Conservation (phyloP, 1,140 invertebrate genomes). For the Neotoxoptera formosana region DNA sequence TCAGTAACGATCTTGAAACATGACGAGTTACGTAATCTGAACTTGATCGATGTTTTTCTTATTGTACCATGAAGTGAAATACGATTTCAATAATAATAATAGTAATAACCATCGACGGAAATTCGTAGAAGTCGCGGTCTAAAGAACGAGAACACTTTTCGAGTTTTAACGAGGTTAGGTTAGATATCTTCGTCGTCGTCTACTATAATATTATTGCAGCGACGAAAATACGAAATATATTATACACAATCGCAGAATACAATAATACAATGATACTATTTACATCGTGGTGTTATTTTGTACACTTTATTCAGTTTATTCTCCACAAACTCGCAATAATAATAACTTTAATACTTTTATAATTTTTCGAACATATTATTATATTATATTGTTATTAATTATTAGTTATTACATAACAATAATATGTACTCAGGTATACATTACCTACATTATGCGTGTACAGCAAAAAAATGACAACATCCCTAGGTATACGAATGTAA, state of each 20-base stretch:
- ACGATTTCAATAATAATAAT: constrained; percentile 5
- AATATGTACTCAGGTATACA: too few relatives aligned
- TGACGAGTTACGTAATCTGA: constrained; percentile 36
- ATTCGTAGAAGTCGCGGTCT: neutral
- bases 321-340: neutral
- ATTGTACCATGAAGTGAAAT: neutral
- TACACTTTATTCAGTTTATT: neutral
- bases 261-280: neutral
- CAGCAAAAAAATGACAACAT: neutral
- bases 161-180: neutral
- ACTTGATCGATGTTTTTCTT: constrained; percentile 40
- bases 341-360: neutral
- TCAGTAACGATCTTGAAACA: constrained; percentile 50
- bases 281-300: neutral
- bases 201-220: neutral
- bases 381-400: neutral
- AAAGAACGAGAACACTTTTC: neutral
- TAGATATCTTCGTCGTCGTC: too few relatives aligned
- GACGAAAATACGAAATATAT: neutral
- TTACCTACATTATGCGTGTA: neutral
- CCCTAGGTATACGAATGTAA: neutral
- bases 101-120: neutral
- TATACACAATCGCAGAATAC: neutral
- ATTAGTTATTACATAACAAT: too few relatives aligned
- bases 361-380: neutral